These are phyloP conservation scores for Oscheius myriophilus DNA, from an alignment of 2,888 invertebrate species.

Conservation along the genomic window DNA sequence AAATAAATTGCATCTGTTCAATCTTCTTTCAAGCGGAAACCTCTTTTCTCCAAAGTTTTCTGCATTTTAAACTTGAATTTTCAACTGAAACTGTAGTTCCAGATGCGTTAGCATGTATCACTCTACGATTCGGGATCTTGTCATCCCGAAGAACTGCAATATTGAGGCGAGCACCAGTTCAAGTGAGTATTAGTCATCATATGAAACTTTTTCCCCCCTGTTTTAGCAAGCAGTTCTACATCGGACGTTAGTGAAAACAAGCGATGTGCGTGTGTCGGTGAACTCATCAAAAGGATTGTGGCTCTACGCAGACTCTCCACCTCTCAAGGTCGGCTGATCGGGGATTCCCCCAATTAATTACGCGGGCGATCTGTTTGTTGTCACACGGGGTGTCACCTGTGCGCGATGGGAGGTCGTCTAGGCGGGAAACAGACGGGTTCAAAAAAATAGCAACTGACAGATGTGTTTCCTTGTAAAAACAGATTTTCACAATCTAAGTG, in stretches of 20 bases:
- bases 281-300: conserved; percentile 46
- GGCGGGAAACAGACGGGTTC: too few relatives aligned
- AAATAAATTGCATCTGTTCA: too few relatives aligned
- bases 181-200: conserved; percentile 11
- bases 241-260: conserved; percentile 1
- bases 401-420: too few relatives aligned
- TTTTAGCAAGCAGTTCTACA: neutral
- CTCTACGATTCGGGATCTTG: conserved; percentile 47
- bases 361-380: too few relatives aligned
- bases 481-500: too few relatives aligned
- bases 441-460: too few relatives aligned
- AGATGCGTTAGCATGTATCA: conserved; percentile 13
- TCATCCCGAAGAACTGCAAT: conserved; percentile 46
- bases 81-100: neutral
- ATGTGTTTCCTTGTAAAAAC: too few relatives aligned
- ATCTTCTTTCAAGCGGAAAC: neutral
- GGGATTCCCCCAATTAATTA: too few relatives aligned
- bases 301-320: conserved; percentile 40
- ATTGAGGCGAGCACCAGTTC: conserved; percentile 34
- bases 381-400: too few relatives aligned
- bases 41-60: neutral
- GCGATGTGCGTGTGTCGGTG: conserved; percentile 50
- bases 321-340: conserved; percentile 32
- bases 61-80: neutral
- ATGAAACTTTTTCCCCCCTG: neutral